Conservation (phyloP, 1,140 invertebrate genomes). For the Hesperophylax magnus region DNA sequence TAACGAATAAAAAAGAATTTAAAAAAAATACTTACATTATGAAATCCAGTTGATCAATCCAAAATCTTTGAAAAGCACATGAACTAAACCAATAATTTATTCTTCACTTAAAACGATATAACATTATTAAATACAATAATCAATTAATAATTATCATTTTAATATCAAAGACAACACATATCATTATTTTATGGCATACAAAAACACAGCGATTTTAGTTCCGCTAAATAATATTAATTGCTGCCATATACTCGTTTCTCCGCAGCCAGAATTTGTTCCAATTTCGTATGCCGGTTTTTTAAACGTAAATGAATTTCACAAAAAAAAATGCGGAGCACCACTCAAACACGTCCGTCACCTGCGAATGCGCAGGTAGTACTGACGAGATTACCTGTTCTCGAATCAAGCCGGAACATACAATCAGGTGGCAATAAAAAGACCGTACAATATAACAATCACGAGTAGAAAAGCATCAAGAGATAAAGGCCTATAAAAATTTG, state of each 20-base stretch:
- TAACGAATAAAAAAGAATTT: neutral
- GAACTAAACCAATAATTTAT: neutral
- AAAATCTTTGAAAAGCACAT: neutral
- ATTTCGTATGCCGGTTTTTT: conserved; percentile 28
- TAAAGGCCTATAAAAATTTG: too few species aligned
- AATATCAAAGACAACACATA: neutral
- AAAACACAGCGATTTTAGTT: conserved; percentile 3
- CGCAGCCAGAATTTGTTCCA: conserved; percentile 21
- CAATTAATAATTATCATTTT: neutral
- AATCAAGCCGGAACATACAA: neutral
- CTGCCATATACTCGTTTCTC: conserved; percentile 15
- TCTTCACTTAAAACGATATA: too few species aligned
- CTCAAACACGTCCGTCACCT: neutral
- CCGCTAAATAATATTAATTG: conserved; percentile 29
- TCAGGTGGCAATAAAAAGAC: neutral
- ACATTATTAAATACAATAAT: neutral
- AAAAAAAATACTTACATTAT: conserved; percentile 9
- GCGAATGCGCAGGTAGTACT: conserved; percentile 22
- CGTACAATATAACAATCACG: too few species aligned
- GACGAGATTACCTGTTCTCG: conserved; percentile 29
- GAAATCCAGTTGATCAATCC: neutral
- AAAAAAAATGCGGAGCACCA: neutral
- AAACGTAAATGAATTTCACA: neutral
- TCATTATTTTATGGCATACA: conserved; percentile 1
- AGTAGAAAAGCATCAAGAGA: too few species aligned